A percentile compares a stretch with the other conserved stretches of the same genome.
These are phyloP conservation scores for Anarsia innoxiella DNA, from an alignment of 2,888 invertebrate species.

Conservation along the genomic window DNA sequence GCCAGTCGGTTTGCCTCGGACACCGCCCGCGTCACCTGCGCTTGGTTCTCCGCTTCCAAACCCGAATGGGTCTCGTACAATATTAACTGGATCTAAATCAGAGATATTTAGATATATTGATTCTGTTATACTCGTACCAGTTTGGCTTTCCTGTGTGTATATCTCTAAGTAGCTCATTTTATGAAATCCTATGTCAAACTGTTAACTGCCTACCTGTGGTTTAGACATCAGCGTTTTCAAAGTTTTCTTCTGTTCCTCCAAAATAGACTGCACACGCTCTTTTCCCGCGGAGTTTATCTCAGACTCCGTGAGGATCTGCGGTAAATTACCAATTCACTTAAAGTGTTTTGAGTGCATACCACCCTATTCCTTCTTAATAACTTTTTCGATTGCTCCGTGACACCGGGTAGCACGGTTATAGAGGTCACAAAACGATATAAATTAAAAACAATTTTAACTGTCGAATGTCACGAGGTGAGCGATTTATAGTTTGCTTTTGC, in stretches of 20 bases:
- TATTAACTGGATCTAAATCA: conserved; percentile 85
- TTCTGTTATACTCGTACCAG: too few species aligned
- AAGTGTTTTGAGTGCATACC: not conserved
- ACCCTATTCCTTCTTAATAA: too few species aligned
- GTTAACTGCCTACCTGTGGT: conserved; percentile 80
- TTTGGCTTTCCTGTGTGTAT: too few species aligned
- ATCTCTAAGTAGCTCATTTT: too few species aligned
- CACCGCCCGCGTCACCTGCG: conserved; percentile 81
- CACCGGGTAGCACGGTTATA: conserved; percentile 3
- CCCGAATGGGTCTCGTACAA: conserved; percentile 89
- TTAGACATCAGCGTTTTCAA: conserved; percentile 83
- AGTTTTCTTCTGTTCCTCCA: conserved; percentile 85
- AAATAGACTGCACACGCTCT: conserved; percentile 77
- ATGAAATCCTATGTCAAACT: too few species aligned
- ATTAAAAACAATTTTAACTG: not conserved
- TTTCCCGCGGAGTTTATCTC: conserved; percentile 78
- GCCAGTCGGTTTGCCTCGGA: conserved; percentile 82
- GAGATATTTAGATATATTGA: too few species aligned
- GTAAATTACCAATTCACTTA: not conserved
- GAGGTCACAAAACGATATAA: not conserved
- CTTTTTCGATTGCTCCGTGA: conserved; percentile 7
- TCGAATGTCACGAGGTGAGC: too few species aligned
- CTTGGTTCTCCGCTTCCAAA: conserved; percentile 82
- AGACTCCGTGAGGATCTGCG: conserved; percentile 78
- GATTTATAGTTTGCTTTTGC: too few species aligned